Percentiles rank a stretch among this genome's conserved stretches.
Evolutionary conservation across 2,888 invertebrate species (phyloP).

Genomic region (Deilephila elpenor): DNA sequence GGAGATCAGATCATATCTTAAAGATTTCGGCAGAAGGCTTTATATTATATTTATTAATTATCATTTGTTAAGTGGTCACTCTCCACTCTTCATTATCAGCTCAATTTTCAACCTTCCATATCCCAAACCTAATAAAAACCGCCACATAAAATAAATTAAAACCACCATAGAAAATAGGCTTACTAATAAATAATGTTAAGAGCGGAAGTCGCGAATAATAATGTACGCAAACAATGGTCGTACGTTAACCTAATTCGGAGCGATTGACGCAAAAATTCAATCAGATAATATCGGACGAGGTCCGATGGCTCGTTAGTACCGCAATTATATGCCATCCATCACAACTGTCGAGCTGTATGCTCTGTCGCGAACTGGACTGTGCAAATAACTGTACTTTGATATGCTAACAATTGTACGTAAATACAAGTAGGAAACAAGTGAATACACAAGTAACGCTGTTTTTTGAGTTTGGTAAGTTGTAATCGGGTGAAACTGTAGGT

Average conservation of each 20-base stretch:
- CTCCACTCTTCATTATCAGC: too few species aligned
- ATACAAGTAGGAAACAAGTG: not conserved
- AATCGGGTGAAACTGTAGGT: too few species aligned
- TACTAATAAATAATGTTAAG: slow-evolving; percentile 16
- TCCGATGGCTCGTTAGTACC: slow-evolving; percentile 32
- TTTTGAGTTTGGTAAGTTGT: too few species aligned
- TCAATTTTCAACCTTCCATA: too few species aligned
- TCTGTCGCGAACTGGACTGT: slow-evolving; percentile 7
- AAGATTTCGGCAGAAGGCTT: too few species aligned
- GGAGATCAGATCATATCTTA: too few species aligned
- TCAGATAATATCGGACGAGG: slow-evolving; percentile 31
- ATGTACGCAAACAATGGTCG: slow-evolving; percentile 19
- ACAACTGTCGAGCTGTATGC: slow-evolving; percentile 30
- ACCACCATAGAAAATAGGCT: slow-evolving; percentile 16
- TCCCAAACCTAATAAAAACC: not conserved
- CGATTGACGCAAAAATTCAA: slow-evolving; percentile 50
- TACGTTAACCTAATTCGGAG: slow-evolving; percentile 41
- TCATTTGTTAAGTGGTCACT: too few species aligned
- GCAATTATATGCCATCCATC: slow-evolving; percentile 49
- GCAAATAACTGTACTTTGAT: not conserved
- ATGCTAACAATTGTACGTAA: not conserved
- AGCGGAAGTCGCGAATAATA: slow-evolving; percentile 24
- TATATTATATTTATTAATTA: too few species aligned
- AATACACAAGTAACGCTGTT: too few species aligned
- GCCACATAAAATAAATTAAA: not conserved